Conservation (phyloP, 2,113 vertebrate species). For the Rhinolophus ferrumequinum region DNA sequence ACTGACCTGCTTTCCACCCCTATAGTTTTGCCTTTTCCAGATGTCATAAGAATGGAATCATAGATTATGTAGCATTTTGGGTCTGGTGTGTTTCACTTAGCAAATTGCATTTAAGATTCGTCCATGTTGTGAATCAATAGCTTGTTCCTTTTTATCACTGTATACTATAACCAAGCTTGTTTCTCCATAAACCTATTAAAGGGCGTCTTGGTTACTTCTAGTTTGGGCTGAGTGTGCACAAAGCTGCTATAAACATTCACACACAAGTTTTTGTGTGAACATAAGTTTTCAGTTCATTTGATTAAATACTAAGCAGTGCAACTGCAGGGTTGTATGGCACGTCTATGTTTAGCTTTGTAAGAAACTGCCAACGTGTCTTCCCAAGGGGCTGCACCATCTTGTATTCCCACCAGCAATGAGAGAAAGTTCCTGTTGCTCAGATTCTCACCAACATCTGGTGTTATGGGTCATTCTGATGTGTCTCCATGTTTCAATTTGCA, state of each 20-base stretch:
- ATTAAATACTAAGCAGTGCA: background rate
- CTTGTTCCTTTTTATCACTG: background rate
- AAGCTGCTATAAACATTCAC: background rate
- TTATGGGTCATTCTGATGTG: too few species aligned
- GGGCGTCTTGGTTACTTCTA: too few species aligned
- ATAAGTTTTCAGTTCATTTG: background rate
- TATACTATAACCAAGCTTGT: background rate
- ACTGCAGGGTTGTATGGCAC: accelerated
- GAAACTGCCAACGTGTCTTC: background rate
- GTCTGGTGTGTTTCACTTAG: background rate
- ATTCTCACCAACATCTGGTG: accelerated
- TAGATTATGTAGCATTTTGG: background rate
- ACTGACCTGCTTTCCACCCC: background rate
- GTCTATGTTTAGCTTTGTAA: background rate
- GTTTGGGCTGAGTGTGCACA: background rate
- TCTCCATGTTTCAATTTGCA: background rate
- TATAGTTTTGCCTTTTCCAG: background rate
- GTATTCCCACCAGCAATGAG: accelerated
- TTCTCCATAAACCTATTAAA: background rate
- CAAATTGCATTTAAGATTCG: background rate
- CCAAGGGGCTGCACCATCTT: accelerated
- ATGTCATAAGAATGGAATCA: background rate
- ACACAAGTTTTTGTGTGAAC: background rate
- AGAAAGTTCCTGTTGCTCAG: background rate
- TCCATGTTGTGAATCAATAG: too few species aligned